Conservation (phyloP, 2,113 vertebrate species). For the Nettapus auritus region DNA sequence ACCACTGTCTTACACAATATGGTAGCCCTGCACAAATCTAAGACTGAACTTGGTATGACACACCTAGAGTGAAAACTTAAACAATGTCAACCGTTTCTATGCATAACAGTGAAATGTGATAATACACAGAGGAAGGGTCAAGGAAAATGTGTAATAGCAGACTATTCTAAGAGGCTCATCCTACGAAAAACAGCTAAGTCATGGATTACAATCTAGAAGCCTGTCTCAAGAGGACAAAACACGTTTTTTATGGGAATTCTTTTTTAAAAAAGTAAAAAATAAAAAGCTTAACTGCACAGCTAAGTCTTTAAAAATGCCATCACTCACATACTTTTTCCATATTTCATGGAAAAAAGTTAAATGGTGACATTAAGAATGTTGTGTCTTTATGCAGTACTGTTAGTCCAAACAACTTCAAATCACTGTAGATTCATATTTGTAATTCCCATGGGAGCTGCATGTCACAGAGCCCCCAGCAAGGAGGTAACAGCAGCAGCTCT, state of each 20-base stretch:
- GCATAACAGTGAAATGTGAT: rapidly evolving
- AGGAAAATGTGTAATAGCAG: background rate
- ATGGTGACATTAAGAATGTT: rapidly evolving
- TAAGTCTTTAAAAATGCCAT: background rate
- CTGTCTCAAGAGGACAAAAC: background rate
- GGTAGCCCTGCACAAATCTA: background rate
- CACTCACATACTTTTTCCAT: background rate
- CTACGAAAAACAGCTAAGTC: background rate
- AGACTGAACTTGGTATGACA: background rate
- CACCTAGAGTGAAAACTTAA: background rate
- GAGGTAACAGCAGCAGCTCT: rapidly evolving
- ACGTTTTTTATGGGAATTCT: background rate
- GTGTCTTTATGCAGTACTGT: rapidly evolving
- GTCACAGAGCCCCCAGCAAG: rapidly evolving
- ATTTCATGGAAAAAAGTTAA: background rate
- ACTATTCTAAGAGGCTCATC: background rate
- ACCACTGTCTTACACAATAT: rapidly evolving
- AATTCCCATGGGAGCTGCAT: rapidly evolving
- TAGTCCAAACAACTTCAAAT: rapidly evolving
- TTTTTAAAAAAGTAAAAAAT: background rate
- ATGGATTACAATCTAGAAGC: background rate
- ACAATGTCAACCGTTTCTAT: background rate
- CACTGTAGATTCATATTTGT: rapidly evolving
- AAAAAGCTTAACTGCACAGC: background rate
- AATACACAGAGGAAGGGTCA: rapidly evolving